phyloP scores from a whole-genome alignment of 92 coral and sea anemone species.

The Parazoanthus atlanticus region DNA sequence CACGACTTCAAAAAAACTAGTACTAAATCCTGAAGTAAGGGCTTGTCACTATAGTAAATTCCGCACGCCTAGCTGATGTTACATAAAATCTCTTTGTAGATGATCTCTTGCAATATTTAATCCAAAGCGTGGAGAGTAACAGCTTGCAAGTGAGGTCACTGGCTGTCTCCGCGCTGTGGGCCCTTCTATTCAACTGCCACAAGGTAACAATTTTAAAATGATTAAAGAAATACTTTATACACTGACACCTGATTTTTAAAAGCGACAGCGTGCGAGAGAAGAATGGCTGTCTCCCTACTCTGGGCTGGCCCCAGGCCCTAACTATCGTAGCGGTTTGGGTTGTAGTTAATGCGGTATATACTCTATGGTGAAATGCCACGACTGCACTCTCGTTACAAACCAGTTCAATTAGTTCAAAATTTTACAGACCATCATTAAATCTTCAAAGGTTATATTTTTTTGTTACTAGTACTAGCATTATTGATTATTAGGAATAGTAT shows the following conservation, averaged over 20 bases:
- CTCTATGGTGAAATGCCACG: too few species aligned
- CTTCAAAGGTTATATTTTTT: too few species aligned
- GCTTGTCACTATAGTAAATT: too few species aligned
- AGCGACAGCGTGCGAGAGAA: not conserved
- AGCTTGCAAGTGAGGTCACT: constrained; percentile 71
- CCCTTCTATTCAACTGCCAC: constrained; percentile 83
- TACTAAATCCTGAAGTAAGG: not conserved
- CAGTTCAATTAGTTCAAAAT: too few species aligned
- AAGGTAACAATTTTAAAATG: constrained; percentile 59
- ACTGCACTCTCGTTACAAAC: too few species aligned
- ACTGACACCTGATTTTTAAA: not conserved
- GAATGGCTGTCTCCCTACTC: not conserved
- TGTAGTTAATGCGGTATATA: too few species aligned
- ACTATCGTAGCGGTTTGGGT: too few species aligned
- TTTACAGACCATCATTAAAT: too few species aligned
- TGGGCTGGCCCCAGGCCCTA: not conserved
- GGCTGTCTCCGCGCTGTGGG: constrained; percentile 87
- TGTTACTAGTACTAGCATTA: too few species aligned
- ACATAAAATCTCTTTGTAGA: constrained; percentile 41
- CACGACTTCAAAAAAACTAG: too few species aligned
- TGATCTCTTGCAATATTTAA: constrained; percentile 71
- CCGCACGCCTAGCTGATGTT: not conserved
- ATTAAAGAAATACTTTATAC: not conserved
- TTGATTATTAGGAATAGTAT: too few species aligned
- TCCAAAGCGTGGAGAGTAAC: constrained; percentile 59